Conservation (phyloP, 2,888 invertebrate genomes). For the Spisula solida region DNA sequence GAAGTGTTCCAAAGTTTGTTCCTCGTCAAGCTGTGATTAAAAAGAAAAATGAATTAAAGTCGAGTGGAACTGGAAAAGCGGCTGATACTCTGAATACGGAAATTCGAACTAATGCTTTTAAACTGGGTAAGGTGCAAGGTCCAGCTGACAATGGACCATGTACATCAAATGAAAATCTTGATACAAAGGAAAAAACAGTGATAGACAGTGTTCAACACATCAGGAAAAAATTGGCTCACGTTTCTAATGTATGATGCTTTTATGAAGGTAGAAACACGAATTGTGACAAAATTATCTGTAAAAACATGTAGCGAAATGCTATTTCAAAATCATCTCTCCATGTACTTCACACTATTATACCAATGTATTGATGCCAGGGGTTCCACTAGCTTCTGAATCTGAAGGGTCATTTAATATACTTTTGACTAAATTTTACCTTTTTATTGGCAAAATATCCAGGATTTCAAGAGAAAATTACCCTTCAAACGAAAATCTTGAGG, state of each 20-base stretch:
- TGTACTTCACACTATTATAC: no score
- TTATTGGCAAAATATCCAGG: no score
- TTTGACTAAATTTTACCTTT: no score
- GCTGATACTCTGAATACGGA: conserved; percentile 72
- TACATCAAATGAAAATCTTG: conserved; percentile 49
- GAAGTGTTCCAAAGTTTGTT: conserved; percentile 78
- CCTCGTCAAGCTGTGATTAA: conserved; percentile 79
- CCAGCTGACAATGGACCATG: conserved; percentile 60
- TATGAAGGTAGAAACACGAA: no score
- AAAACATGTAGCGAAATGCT: no score
- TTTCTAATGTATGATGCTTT: conserved; percentile 51
- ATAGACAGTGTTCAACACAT: conserved; percentile 78
- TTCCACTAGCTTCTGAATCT: no score
- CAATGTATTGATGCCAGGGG: no score
- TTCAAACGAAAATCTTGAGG: no score
- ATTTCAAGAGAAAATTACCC: no score
- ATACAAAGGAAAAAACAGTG: conserved; percentile 74
- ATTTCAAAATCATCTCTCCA: no score
- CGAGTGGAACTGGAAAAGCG: neutral
- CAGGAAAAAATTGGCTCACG: conserved; percentile 78
- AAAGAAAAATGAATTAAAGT: conserved; percentile 30
- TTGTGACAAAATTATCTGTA: no score
- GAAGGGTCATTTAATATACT: no score
- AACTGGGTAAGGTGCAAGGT: conserved; percentile 79
- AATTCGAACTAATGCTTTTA: conserved; percentile 78